Conservation (phyloP, 2,888 invertebrate genomes). For the Diplazon laetatorius region DNA sequence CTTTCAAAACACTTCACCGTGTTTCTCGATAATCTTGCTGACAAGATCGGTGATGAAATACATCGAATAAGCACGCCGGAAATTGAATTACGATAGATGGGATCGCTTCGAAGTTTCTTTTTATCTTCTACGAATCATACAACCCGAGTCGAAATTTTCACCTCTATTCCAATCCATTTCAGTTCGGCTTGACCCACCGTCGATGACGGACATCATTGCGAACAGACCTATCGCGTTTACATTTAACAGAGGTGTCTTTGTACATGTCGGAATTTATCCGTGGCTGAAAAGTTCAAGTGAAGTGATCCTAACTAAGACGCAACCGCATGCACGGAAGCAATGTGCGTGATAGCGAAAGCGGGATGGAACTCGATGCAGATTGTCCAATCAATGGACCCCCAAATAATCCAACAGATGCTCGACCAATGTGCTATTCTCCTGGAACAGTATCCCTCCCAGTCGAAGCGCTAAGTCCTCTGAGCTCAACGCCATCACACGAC, state of each 20-base stretch:
- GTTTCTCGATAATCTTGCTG: constrained; percentile 83
- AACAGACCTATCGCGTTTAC: too few relatives aligned
- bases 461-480: not conserved
- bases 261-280: too few relatives aligned
- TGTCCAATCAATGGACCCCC: constrained; percentile 1
- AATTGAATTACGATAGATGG: too few relatives aligned
- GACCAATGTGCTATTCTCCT: too few relatives aligned
- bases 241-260: too few relatives aligned
- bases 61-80: not conserved
- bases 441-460: not conserved
- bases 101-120: too few relatives aligned
- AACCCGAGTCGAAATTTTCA: too few relatives aligned
- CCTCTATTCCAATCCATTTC: too few relatives aligned
- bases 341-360: not conserved
- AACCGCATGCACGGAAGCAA: not conserved
- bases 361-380: not conserved
- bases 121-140: too few relatives aligned
- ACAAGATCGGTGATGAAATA: not conserved
- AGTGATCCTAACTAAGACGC: not conserved
- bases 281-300: not conserved
- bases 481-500: not conserved
- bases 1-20: too few relatives aligned
- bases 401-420: not conserved
- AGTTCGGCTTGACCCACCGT: too few relatives aligned
- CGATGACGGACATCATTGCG: too few relatives aligned